Evolutionary conservation across 64 coral and sea anemone genomes (phyloP).

Genomic region (Stichodactyla helianthus): DNA sequence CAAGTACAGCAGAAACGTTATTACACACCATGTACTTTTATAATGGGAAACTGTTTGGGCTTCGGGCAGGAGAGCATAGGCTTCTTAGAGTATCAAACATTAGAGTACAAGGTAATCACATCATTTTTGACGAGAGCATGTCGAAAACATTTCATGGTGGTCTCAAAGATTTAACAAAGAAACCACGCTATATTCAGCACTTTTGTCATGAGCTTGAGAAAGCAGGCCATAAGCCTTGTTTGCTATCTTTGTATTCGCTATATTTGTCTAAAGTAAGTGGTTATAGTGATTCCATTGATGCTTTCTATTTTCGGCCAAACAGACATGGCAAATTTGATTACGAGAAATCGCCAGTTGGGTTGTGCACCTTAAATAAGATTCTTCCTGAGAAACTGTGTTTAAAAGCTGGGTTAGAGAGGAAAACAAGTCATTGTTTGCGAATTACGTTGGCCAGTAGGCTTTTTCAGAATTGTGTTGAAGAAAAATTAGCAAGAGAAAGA

Average conservation of each 20-base stretch:
- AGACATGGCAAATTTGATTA: conserved; percentile 44
- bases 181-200: conserved; percentile 10
- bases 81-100: conserved; percentile 11
- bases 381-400: conserved; percentile 62
- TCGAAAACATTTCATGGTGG: conserved; percentile 20
- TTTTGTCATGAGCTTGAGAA: conserved; percentile 1
- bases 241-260: conserved; percentile 17
- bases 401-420: conserved; percentile 25
- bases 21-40: conserved; percentile 22
- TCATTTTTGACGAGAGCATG: conserved; percentile 27
- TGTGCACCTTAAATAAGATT: conserved; percentile 7
- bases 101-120: background rate
- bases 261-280: conserved; percentile 4
- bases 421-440: conserved; percentile 36
- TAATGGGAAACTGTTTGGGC: conserved; percentile 17
- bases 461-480: conserved; percentile 51
- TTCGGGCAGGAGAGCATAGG: conserved; percentile 9
- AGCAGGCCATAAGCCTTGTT: conserved; percentile 10
- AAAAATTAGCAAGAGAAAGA: conserved; percentile 35
- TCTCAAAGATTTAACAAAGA: background rate
- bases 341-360: conserved; percentile 49
- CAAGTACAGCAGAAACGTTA: conserved; percentile 58
- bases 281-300: conserved; percentile 11
- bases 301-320: conserved; percentile 60
- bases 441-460: conserved; percentile 21